Conservation (phyloP, 2,888 invertebrate species). For the Phorcus lineatus region DNA sequence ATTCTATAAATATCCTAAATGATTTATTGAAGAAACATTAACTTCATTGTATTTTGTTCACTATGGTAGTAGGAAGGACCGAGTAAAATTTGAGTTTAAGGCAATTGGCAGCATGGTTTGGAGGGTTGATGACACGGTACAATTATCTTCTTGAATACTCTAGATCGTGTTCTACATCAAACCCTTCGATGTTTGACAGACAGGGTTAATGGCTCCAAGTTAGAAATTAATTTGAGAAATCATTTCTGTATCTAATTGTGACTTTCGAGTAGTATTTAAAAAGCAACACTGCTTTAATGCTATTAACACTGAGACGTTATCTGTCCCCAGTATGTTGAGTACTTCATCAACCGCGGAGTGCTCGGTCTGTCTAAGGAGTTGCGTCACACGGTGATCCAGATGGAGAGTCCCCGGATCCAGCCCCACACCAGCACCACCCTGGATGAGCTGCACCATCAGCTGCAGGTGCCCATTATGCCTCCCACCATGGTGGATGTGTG, state of each 20-base stretch:
- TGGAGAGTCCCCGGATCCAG: slow-evolving; percentile 81
- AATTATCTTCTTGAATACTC: no score
- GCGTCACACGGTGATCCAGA: slow-evolving; percentile 83
- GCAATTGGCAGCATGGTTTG: no score
- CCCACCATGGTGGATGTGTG: slow-evolving; percentile 84
- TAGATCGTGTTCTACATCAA: no score
- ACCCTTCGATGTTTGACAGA: no score
- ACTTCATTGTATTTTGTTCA: no score
- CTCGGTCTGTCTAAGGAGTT: slow-evolving; percentile 84
- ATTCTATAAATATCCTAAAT: not conserved
- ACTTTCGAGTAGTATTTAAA: not conserved
- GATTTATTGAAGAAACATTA: no score
- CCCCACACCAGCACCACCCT: slow-evolving; percentile 77
- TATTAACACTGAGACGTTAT: no score
- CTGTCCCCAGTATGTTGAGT: slow-evolving; percentile 82
- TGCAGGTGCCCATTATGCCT: slow-evolving; percentile 85
- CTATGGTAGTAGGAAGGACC: no score
- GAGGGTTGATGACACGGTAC: no score
- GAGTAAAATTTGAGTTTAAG: no score
- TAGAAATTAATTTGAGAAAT: no score
- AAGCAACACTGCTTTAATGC: slow-evolving; percentile 52
- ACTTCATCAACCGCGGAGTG: slow-evolving; percentile 85
- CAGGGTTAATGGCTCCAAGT: no score
- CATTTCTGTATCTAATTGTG: not conserved
- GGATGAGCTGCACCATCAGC: slow-evolving; percentile 68